These are phyloP conservation scores for Pipistrellus kuhlii DNA, from an alignment of 2,797 vertebrate genomes.

Conservation along the genomic window DNA sequence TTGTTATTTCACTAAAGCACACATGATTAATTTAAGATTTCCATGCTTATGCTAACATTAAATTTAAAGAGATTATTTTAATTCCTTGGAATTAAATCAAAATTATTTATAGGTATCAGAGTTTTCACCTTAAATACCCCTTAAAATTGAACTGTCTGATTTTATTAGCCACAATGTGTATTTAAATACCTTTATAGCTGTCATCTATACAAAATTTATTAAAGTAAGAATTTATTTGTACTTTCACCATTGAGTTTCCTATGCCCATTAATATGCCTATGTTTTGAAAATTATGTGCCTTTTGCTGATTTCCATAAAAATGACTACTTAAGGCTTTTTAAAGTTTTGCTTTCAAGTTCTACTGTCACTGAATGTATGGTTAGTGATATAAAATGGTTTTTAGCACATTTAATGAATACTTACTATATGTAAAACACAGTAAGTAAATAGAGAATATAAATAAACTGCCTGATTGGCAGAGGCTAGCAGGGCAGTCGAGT, in stretches of 20 bases:
- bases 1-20: slow-evolving; percentile 33
- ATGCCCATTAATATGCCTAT: neutral
- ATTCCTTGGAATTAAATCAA: slow-evolving; percentile 29
- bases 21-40: slow-evolving; percentile 45
- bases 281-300: neutral
- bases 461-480: neutral
- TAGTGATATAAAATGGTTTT: slow-evolving; percentile 1
- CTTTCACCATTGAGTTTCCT: neutral
- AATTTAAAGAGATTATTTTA: slow-evolving; percentile 48
- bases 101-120: slow-evolving; percentile 50
- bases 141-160: slow-evolving; percentile 2
- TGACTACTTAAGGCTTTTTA: neutral
- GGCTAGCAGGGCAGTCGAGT: neutral
- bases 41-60: neutral
- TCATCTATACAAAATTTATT: neutral
- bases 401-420: neutral
- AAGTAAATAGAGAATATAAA: neutral
- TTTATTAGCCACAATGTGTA: neutral
- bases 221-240: slow-evolving; percentile 16
- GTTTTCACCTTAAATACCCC: slow-evolving; percentile 19
- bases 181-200: slow-evolving; percentile 35
- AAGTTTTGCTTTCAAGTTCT: slow-evolving; percentile 53
- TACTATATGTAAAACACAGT: neutral
- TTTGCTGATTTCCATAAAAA: slow-evolving; percentile 37
- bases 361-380: neutral